Base-by-base conservation (phyloP, 2,113 vertebrate species). In the Mandrillus leucophaeus region DNA sequence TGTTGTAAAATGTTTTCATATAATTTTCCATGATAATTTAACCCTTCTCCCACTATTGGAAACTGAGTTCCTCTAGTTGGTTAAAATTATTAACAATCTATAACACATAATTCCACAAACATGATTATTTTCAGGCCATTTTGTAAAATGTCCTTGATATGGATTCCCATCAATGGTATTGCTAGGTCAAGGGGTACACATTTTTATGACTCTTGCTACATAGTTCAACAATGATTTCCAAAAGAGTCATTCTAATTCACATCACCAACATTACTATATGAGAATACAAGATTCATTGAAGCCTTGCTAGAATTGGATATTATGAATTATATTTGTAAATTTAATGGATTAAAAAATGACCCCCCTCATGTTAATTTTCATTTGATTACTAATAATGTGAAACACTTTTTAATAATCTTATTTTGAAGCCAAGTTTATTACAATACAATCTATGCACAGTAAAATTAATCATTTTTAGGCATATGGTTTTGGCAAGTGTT, bases 171-270 rank as follows among this genome's bases (percentile, higher is more conserved):
- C 64, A 80, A 50, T 61, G 27, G 25, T 70, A 43, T 57, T 50
- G 66, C 40, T 50, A 48, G 52, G 43, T 90, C 81, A 59, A 75
- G 75, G 81, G 43, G 48, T 86, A 64, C 80, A 86, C 57, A 76
- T 38, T 82, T 78, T 93, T 81, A 43, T 90, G 66, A 86, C 30
- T 70, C 76, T n/a, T 40, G 32, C 81, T 90, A 90, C 17, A 1
- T 52, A 43, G 86, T 95, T 95, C 86, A 95, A 52, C 35, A 70
- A 68, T 82, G 50, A 95, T 82, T 93, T 90, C n/a, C 27, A 68
- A 79, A 86, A 61, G 11, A 14, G 22, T 68, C 59, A 76, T 90
- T 76, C 48, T 40, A 76, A n/a, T 82, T 73, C 48, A 38, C 6
- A 43, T 73, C 64, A 68, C 38, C 50, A 55, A 25, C 45, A 23